Base-by-base conservation (phyloP, 2,113 vertebrate species). In the Irena cyanogastra region DNA sequence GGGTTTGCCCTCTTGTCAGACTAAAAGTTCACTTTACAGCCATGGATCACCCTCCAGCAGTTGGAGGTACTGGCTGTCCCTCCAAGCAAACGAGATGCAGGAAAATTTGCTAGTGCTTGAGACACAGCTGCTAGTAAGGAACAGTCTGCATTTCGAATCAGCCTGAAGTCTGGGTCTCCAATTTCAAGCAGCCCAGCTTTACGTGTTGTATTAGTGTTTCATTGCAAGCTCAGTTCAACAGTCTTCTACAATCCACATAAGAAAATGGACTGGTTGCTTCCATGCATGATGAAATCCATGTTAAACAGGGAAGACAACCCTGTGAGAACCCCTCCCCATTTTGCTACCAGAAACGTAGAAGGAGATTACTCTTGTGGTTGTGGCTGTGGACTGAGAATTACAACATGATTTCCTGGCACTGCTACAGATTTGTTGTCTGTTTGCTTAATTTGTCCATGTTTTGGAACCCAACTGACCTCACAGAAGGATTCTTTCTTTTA, bases 341-440 rank as follows among this genome's bases (percentile, higher is more conserved):
- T 83, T 44, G 60, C 83, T 86, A 94, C 83, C 83, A 95, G 52
- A 90, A 92, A 64, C 54, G 16, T 70, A 86, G 65, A 90, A 93
- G 68, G 56, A 86, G 42, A 81, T 93, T 94, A 89, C 35, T 93
- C 33, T 88, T 94, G 90, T 82, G 61, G 66, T 69, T 96, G 70
- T 71, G 44, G 45, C 70, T 76, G 45, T 70, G 80, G 35, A 86
- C 31, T 77, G 59, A 92, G 85, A 93, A 93, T 96, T 95, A 81
- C 95, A 95, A 96, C 79, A 97, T 0, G 37, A 85, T 92, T 96
- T 95, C 85, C 85, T 95, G 94, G 92, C 92, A 92, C 71, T 86
- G 59, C n/a, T 87, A 88, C 71, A 94, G 59, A 94, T 88, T 90
- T 92, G 63, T 92, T 94, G 85, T 91, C 82, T 90, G 54, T 76